phyloP scores from a whole-genome alignment of 1,140 invertebrate genomes.

The Battus philenor region DNA sequence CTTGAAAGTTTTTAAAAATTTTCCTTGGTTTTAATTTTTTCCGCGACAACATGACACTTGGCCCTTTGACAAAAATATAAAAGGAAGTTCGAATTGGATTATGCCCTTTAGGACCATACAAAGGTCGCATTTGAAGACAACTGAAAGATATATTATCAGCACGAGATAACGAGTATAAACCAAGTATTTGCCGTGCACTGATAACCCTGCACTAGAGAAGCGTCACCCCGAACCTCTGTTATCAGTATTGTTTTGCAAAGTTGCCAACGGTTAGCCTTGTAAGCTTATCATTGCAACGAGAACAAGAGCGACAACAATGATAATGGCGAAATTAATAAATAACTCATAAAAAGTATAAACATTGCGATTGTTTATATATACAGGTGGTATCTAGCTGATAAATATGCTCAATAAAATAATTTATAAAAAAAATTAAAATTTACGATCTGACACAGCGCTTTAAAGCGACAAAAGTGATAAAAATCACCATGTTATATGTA shows the following conservation, averaged over 20 bases:
- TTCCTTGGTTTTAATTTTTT: too few species aligned
- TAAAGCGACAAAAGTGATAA: too few species aligned
- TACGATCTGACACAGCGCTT: too few species aligned
- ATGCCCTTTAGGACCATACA: neutral
- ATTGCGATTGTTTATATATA: neutral
- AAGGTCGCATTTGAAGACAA: constrained; percentile 19
- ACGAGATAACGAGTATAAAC: constrained; percentile 39
- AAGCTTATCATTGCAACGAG: constrained; percentile 27
- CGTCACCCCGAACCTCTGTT: constrained; percentile 39
- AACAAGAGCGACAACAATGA: constrained; percentile 36
- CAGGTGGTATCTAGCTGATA: too few species aligned
- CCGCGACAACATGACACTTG: too few species aligned
- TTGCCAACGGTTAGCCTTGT: constrained; percentile 41
- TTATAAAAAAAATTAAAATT: too few species aligned
- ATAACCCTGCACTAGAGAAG: constrained; percentile 57
- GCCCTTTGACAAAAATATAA: too few species aligned
- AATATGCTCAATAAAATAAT: too few species aligned
- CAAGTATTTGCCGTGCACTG: constrained; percentile 36
- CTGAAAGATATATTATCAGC: constrained; percentile 45
- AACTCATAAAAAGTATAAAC: constrained; percentile 21
- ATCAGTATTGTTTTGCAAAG: constrained; percentile 59
- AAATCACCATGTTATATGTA: too few species aligned
- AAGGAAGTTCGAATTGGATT: neutral
- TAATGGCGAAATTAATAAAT: constrained; percentile 36
- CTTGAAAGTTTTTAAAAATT: too few species aligned